Evolutionary conservation across 2,113 vertebrate genomes (phyloP).

Genomic region (Neogale vison): DNA sequence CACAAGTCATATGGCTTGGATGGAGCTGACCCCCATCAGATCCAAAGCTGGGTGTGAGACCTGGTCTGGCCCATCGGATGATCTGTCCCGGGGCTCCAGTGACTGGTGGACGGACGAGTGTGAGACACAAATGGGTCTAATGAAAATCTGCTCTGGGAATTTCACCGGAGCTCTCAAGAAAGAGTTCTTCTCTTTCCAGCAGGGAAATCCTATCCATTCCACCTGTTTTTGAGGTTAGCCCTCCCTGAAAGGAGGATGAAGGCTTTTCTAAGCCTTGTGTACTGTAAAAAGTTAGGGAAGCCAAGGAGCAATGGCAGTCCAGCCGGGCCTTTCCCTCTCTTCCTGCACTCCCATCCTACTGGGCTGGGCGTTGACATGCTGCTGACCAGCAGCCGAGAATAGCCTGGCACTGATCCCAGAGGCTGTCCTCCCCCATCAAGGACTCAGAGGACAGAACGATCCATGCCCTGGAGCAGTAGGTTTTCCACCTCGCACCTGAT

Average conservation of each 20-base stretch:
- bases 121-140: neutral
- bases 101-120: neutral
- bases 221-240: neutral
- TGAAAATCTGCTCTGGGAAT: neutral
- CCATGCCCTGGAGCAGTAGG: neutral
- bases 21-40: neutral
- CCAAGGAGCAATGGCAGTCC: neutral
- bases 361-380: neutral
- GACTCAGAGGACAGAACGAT: conserved; percentile 37
- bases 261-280: neutral
- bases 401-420: conserved; percentile 52
- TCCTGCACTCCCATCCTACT: neutral
- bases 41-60: neutral
- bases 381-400: conserved; percentile 51
- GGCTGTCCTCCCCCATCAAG: neutral
- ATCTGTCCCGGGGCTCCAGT: no score
- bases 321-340: neutral
- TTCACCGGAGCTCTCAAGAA: neutral
- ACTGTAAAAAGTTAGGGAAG: neutral
- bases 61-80: no score
- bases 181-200: neutral
- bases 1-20: neutral
- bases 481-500: conserved; percentile 73
- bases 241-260: neutral
- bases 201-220: neutral